phyloP scores from a whole-genome alignment of 2,888 invertebrate species.

The Drosophila melanosoma region DNA sequence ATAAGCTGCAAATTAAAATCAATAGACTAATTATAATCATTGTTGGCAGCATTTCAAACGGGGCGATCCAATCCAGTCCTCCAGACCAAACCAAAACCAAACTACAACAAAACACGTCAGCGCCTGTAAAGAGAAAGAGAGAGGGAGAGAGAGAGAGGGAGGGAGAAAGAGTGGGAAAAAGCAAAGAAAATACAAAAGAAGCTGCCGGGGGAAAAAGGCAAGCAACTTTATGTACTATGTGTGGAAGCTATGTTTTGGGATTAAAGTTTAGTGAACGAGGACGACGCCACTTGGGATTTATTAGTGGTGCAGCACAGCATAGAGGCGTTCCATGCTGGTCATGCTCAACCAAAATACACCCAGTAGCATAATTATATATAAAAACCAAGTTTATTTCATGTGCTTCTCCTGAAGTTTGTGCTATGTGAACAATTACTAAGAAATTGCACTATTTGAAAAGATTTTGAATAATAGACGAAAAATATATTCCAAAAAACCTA shows the following conservation, averaged over 20 bases:
- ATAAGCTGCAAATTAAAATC: conserved; percentile 65
- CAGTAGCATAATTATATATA: background rate
- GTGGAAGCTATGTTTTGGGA: conserved; percentile 32
- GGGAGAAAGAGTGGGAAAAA: conserved; percentile 3
- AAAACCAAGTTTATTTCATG: background rate
- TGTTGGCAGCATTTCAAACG: conserved; percentile 30
- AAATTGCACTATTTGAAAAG: background rate
- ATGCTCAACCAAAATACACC: conserved; percentile 23
- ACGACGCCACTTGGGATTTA: conserved; percentile 42
- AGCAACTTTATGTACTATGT: conserved; percentile 49
- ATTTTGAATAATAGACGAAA: background rate
- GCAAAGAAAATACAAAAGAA: conserved; percentile 16
- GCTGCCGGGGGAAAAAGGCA: conserved; percentile 27
- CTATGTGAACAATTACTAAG: background rate
- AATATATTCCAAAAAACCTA: background rate
- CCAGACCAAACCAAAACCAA: conserved; percentile 70
- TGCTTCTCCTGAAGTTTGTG: background rate
- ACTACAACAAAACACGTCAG: conserved; percentile 69
- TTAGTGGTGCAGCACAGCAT: conserved; percentile 14
- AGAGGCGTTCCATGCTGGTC: background rate
- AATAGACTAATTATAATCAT: conserved; percentile 69
- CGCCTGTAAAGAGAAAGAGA: conserved; percentile 57
- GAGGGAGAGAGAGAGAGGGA: conserved; percentile 18
- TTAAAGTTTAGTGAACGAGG: conserved; percentile 40
- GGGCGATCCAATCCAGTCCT: conserved; percentile 34